Base-by-base conservation (phyloP, 2,797 vertebrate genomes). In the Oryzias dopingdopingensis region DNA sequence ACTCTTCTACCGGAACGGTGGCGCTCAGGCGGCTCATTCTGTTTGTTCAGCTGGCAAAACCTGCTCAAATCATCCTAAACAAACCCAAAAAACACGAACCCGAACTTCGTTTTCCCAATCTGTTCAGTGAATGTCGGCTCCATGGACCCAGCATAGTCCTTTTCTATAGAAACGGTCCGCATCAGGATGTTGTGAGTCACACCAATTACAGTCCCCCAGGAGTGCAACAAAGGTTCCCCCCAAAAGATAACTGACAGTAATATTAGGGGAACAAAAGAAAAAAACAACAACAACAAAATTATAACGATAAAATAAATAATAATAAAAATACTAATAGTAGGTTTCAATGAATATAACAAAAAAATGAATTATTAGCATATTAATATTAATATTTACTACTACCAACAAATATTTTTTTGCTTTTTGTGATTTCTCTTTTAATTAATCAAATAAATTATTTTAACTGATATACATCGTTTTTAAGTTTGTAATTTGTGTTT, bases 21-120 rank as follows among this genome's bases (percentile, higher is more conserved):
- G 84, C 74, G 22, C 79, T 82, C 18, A 91, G 88, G 2, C 89
- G 78, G 72, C 64, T 91, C 90, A 90, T 91, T 56, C 58, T 86
- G 48, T 2, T 56, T 18, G 42, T 73, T 17, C 49, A 44, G 18
- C 14, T 46, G 1, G 4, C n/a, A 42, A 14, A 29, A n/a, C 16
- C 14, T 18, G 22, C 12, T n/a, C 17, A 47, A 6, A 37, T 23
- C 0, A 51, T 46, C 29, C 42, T 20, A 0, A 29, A 54, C 3
- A 52, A 3, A 14, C 14, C 13, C 22, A 12, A 23, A 22, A 17
- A 13, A 10, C 18, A 13, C 17, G 17, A 18, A 45, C 44, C 10
- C 44, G 12, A 37, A 37, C 32, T 13, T 10, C 10, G 8, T 37
- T 37, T 37, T 12, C 3, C 10, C 10, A 37, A 4, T 37, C 32